phyloP scores from a whole-genome alignment of 2,113 vertebrate species.

The Xerus inauris region DNA sequence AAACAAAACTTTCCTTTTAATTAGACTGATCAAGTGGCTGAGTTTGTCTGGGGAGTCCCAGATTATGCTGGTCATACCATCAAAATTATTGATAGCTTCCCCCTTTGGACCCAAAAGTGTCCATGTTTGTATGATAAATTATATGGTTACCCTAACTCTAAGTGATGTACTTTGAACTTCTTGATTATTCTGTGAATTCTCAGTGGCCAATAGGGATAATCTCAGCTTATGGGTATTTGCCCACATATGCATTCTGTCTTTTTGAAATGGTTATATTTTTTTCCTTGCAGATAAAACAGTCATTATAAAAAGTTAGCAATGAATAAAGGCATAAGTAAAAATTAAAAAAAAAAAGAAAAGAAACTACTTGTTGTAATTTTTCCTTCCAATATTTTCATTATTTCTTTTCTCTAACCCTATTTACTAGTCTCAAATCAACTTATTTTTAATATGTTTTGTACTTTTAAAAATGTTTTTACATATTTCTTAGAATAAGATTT shows the following conservation, averaged over 20 bases:
- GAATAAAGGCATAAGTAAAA: not conserved
- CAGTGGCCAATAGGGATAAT: not conserved
- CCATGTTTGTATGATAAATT: conserved; percentile 36
- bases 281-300: not conserved
- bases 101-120: not conserved
- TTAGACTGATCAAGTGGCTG: not conserved
- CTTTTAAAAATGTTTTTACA: not conserved
- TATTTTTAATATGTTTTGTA: not conserved
- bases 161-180: not conserved
- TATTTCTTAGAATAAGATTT: not conserved
- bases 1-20: not conserved
- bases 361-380: not conserved
- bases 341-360: too few relatives aligned
- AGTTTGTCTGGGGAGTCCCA: not conserved
- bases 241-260: not conserved
- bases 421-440: not conserved
- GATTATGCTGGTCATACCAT: not conserved
- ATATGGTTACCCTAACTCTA: not conserved
- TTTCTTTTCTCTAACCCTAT: not conserved
- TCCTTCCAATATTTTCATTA: not conserved
- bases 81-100: conserved; percentile 47
- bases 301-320: not conserved
- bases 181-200: conserved; percentile 3
- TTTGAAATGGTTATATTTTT: conserved; percentile 36
- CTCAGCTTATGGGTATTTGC: not conserved